Evolutionary conservation across 2,888 invertebrate species (phyloP), one percentile per base, ranked within the genome.

Genomic region (Oxytorus armatus): DNA sequence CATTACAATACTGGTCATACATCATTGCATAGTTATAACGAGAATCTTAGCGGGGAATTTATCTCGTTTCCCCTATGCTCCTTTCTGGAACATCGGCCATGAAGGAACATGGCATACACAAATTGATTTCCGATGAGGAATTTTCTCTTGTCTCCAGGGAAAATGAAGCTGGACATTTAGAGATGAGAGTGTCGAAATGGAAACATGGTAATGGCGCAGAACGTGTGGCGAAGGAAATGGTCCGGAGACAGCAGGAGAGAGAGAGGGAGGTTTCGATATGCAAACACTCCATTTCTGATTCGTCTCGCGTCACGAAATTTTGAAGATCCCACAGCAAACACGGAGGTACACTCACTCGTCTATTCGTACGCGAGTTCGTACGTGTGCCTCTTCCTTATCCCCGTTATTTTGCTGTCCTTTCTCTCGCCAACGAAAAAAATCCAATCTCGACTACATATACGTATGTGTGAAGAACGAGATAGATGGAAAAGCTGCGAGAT

Each of bases 251-350:
- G 29, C 7, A 25, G 7, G 2, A 23, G 39, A 53, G 11, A 21
- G 44, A 4, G 29, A 29, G 11, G 18, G 16, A 39, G 47, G 36
- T n/a, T 57, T 16, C 11, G 63, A 70, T 63, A 75, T 57, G 57
- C 65, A 66, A 75, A 79, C 66, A 75, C 59, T 70, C 65, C 21
- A 39, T 76, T 75, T 79, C 65, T 70, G 70, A 72, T 76, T 75
- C 75, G 65, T 49, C 70, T 79, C 75, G 65, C 75, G 79, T 70
- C 51, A 66, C 59, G 57, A 36, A 63, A 76, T 76, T 79, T 70
- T 42, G 42, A 59, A 23, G 69, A 76, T 75, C 70, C 29, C n/a
- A 25, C 53, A 49, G 53, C 53, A 76, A 75, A 76, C 59, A 69
- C 25, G 8, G 25, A 23, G 8, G 7, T 11, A 33, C 8, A 29